Evolutionary conservation across 2,888 invertebrate species (phyloP).

Genomic region (Mythimna loreyi): DNA sequence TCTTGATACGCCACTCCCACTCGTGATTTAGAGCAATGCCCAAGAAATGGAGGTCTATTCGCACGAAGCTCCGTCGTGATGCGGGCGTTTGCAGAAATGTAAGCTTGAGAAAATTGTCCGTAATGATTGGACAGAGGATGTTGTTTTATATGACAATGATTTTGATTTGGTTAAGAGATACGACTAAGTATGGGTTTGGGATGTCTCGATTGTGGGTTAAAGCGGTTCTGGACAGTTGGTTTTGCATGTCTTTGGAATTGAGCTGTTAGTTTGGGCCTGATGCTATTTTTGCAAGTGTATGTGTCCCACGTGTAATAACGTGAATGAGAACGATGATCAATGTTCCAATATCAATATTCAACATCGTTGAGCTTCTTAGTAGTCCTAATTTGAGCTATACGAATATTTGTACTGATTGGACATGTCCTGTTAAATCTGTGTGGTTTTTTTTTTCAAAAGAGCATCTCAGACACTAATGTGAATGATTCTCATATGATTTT

Average conservation of each 20-base stretch:
- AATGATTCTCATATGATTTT: too few species aligned
- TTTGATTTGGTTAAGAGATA: constrained; percentile 58
- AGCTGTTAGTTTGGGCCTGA: neutral
- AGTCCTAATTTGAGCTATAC: too few species aligned
- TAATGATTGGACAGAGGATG: constrained; percentile 67
- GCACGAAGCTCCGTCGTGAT: constrained; percentile 74
- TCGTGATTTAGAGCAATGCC: constrained; percentile 86
- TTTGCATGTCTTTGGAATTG: constrained; percentile 12
- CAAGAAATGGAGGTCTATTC: constrained; percentile 84
- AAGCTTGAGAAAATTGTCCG: constrained; percentile 66
- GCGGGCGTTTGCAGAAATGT: constrained; percentile 68
- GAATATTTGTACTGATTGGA: too few species aligned
- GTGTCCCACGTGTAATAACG: neutral
- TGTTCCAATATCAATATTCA: too few species aligned
- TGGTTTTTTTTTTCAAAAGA: too few species aligned
- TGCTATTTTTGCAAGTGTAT: neutral
- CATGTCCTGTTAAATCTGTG: too few species aligned
- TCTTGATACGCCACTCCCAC: constrained; percentile 82
- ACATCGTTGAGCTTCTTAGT: too few species aligned
- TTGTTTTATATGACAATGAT: constrained; percentile 67
- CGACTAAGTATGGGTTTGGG: constrained; percentile 44
- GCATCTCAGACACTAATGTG: too few species aligned
- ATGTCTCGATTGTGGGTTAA: constrained; percentile 16
- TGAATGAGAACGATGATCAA: too few species aligned
- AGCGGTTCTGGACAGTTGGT: constrained; percentile 12